A percentile compares a stretch with the other conserved stretches of the same genome.
Conservation (phyloP, 2,113 vertebrate species). For the Tragelaphus imberbis region DNA sequence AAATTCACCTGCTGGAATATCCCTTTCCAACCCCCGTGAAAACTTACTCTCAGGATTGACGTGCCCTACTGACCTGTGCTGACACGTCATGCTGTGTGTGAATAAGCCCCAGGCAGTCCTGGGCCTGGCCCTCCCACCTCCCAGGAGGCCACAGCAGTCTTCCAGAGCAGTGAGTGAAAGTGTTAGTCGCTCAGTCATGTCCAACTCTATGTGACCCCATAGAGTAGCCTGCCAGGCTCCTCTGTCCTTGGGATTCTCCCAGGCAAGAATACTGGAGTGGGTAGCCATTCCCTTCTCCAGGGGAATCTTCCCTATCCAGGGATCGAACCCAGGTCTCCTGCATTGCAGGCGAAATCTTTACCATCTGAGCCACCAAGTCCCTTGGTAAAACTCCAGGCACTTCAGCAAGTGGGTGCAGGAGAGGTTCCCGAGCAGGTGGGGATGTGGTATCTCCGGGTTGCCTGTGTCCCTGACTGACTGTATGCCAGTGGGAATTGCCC, state of each 20-base stretch:
- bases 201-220: neutral
- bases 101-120: neutral
- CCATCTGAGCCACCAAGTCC: neutral
- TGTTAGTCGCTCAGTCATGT: neutral
- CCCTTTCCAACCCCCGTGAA: neutral
- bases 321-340: neutral
- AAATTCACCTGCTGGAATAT: neutral
- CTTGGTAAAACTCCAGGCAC: neutral
- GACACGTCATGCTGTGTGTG: accelerated
- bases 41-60: neutral
- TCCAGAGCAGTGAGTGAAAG: neutral
- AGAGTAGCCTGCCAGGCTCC: neutral
- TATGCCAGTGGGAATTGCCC: neutral
- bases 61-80: neutral
- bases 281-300: neutral
- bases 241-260: neutral
- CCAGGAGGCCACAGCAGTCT: neutral
- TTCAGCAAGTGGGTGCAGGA: neutral
- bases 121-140: neutral
- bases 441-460: neutral
- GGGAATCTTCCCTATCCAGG: neutral
- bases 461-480: neutral
- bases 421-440: neutral
- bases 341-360: neutral
- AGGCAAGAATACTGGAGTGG: neutral